Conservation (phyloP, 2,113 vertebrate species). For the Genyomyrus donnyi region DNA sequence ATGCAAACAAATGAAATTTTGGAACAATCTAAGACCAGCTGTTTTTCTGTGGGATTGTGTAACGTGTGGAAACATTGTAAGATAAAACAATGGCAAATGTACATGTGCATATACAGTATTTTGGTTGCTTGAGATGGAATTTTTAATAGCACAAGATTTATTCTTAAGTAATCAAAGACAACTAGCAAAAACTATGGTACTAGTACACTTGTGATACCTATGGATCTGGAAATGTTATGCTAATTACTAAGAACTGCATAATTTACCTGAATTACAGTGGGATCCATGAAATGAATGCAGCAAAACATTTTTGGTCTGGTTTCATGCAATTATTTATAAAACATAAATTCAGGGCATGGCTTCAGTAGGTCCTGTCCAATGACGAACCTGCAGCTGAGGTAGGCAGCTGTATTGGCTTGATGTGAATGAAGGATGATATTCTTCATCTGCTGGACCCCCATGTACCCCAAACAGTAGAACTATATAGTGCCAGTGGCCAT, state of each 20-base stretch:
- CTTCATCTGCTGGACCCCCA: background rate
- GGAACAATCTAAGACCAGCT: background rate
- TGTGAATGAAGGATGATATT: background rate
- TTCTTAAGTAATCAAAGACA: background rate
- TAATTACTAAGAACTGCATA: slow-evolving; percentile 5
- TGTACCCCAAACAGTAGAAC: background rate
- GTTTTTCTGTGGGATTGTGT: background rate
- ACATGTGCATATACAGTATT: background rate
- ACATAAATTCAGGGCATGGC: background rate
- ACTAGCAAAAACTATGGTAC: background rate
- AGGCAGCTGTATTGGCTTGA: background rate
- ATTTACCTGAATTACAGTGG: slow-evolving; percentile 16
- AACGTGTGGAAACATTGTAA: background rate
- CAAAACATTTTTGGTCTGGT: background rate
- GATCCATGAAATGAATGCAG: background rate
- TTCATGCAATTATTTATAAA: background rate
- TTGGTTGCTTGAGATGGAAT: background rate
- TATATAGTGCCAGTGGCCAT: background rate
- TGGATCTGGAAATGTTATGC: background rate
- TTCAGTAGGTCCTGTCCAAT: background rate
- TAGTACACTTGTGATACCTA: background rate
- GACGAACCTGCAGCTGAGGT: background rate
- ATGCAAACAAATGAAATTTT: background rate
- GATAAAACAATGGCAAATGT: background rate
- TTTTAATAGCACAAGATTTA: slow-evolving; percentile 10